Percentiles rank a stretch among this genome's conserved stretches.
These are phyloP conservation scores for Prinia subflava DNA, from an alignment of 2,113 vertebrate genomes.

Conservation along the genomic window DNA sequence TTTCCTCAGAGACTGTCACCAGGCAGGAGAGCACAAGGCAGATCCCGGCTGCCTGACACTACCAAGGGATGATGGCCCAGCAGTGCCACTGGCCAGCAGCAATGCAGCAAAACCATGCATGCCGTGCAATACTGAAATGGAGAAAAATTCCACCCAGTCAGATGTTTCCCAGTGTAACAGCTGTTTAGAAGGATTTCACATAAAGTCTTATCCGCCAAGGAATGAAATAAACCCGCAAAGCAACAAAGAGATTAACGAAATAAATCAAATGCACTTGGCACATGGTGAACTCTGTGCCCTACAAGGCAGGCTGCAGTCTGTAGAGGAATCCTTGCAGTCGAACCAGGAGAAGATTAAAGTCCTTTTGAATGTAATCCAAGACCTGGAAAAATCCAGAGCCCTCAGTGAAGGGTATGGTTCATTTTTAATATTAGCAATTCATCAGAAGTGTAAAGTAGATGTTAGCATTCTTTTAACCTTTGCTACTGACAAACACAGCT, in stretches of 20 bases:
- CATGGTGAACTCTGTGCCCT: constrained; percentile 74
- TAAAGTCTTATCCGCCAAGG: constrained; percentile 33
- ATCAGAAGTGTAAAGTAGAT: neutral
- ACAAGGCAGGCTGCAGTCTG: constrained; percentile 85
- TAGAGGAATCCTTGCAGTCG: constrained; percentile 91
- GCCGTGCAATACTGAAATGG: neutral
- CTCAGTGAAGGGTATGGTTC: constrained; percentile 90
- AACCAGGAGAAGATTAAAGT: constrained; percentile 99
- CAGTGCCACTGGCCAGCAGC: neutral
- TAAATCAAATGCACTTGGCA: constrained; percentile 69
- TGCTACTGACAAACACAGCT: neutral
- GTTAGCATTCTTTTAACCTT: neutral
- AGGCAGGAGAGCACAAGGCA: constrained; percentile 12
- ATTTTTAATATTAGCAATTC: constrained; percentile 21
- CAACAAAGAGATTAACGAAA: constrained; percentile 44
- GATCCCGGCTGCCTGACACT: neutral
- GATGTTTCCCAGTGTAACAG: constrained; percentile 38
- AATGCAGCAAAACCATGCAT: neutral
- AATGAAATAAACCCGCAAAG: constrained; percentile 49
- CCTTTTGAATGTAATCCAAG: constrained; percentile 97
- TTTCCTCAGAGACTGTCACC: constrained; percentile 27
- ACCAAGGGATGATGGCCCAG: neutral
- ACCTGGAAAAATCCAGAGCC: constrained; percentile 95
- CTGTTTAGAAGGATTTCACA: constrained; percentile 51
- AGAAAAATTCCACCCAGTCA: constrained; percentile 24